phyloP scores from a whole-genome alignment of 2,113 vertebrate species.

The Bettongia penicillata region DNA sequence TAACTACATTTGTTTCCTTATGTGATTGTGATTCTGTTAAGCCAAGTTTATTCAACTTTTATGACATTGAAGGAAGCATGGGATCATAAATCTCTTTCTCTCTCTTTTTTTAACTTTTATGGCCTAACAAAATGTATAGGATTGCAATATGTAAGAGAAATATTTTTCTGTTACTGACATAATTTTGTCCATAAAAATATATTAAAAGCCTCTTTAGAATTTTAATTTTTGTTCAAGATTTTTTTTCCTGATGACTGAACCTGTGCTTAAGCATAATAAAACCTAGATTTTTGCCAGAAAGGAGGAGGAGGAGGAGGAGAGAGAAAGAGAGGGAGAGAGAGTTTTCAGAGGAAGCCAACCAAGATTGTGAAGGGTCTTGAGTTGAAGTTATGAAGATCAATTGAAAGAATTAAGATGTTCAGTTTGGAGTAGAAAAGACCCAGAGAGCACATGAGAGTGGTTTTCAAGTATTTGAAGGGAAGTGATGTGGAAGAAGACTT shows the following conservation, averaged over 20 bases:
- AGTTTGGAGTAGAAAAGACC: neutral
- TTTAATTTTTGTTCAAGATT: neutral
- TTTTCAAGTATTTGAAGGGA: neutral
- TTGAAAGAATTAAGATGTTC: neutral
- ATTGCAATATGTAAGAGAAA: neutral
- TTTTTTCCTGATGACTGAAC: neutral
- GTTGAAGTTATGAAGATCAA: neutral
- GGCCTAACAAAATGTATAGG: neutral
- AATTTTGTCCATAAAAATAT: neutral
- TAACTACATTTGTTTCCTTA: neutral
- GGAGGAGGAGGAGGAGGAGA: neutral
- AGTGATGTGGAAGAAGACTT: neutral
- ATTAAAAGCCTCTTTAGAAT: neutral
- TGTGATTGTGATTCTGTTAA: neutral
- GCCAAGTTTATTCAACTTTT: neutral
- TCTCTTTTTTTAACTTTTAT: neutral
- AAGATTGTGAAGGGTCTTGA: neutral
- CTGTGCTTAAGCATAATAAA: neutral
- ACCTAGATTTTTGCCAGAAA: neutral
- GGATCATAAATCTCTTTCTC: neutral
- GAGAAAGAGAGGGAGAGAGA: neutral
- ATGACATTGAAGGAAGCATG: neutral
- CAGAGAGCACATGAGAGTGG: neutral
- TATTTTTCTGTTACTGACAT: neutral
- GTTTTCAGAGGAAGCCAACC: neutral